Base-by-base conservation (phyloP, 2,113 vertebrate species). In the Hucho hucho region DNA sequence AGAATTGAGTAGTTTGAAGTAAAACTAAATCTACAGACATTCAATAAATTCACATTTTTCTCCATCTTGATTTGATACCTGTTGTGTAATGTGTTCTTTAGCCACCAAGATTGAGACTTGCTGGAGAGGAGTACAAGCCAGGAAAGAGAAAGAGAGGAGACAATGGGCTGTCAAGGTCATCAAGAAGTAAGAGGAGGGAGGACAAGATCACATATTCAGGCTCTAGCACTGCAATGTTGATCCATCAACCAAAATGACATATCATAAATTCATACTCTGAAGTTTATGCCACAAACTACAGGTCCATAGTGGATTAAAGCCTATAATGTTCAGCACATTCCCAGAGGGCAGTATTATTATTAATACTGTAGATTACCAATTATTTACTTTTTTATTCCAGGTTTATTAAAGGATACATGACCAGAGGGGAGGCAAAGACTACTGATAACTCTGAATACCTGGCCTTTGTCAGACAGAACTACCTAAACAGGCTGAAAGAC, bases 321-420 rank as follows among this genome's bases (percentile, higher is more conserved):
- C 9, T 43, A 11, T 43, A 43, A 43, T 43, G 7, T 43, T 11
- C 9, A 43, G 9, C 37, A 43, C 37, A 43, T 43, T 43, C 37
- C 9, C 64, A 67, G 4, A n/a, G 20, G 9, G n/a, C 67, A 43
- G 18, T 5, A 12, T 6, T 46, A 20, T n/a, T 11, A 11, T 11
- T 24, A 24, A 14, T 13, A 43, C 9, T 43, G 37, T 43, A 65
- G 4, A 76, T 72, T 18, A 66, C 26, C 4, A 26, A 14, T 24
- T 14, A 1, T 79, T 74, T 1, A 68, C 29, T 6, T 29, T 11
- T 43, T 43, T 12, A 43, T 43, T 29, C 11, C 53, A 99, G 98
- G 75, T 99, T 98, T 78, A 94, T 99, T 69, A 96, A 93, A 1
- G 97, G 96, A 1, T 99, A 98, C 85, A 95, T 98, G 86, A 89